Evolutionary conservation across 2,797 vertebrate species (phyloP), one percentile per base, ranked within the genome.

Genomic region (Pangasius sanitwongsei): DNA sequence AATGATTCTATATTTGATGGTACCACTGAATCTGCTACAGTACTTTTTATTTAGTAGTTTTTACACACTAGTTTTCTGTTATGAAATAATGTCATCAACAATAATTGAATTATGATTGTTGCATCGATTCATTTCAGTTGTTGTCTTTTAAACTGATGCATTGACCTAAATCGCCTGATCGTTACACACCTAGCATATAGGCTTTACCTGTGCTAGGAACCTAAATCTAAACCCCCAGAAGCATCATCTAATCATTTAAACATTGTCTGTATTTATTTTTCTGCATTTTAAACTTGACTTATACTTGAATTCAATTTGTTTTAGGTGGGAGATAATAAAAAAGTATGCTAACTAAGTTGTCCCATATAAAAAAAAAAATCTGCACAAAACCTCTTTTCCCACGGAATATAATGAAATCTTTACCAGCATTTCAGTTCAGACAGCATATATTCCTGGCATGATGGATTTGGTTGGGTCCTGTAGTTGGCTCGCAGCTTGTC

Each of bases 401-500:
- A 74, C 7, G 23, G 72, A 44, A 48, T 74, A 74, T 25, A 75
- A 75, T 48, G 11, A 7, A 78, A 50, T 53, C 16, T 80, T 80
- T 31, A 55, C 23, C 20, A 70, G 2, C 6, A 70, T 70, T 16
- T 18, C 69, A 75, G 41, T 75, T 48, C 8, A 74, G 18, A 31
- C 15, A 53, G 44, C 48, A 53, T 18, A 18, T 81, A 6, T 81
- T 20, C 28, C 50, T 55, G n/a, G 28, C n/a, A 28, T 50, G 25
- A 50, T 15, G 44, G 48, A 81, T 34, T 57, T 1, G 11, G 31
- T 34, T 59, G 53, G 25, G 15, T 61, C n/a, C 37, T 83, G 50
- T 82, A 53, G 28, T 23, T 89, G n/a, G 23, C 87, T 85, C n/a
- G 13, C 65, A 55, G 34, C 65, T 37, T 28, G 59, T 41, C 28